Base-by-base conservation (phyloP, 2,888 invertebrate genomes). In the Drosophila tripunctata region DNA sequence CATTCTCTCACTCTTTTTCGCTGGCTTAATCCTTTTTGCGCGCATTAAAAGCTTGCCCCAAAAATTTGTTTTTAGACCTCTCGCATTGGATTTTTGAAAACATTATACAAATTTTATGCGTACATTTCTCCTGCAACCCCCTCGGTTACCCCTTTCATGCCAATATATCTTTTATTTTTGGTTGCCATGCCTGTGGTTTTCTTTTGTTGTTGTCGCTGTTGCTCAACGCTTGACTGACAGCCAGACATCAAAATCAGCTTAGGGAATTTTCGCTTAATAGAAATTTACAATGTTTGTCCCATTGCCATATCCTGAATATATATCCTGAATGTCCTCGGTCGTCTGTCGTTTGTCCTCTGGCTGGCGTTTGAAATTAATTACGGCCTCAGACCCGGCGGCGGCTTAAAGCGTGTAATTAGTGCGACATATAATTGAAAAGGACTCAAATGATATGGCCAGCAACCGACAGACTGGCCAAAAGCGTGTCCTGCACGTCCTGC, bases 231-330 rank as follows among this genome's bases (percentile, higher is more conserved):
- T 68, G 78, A 78, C 75, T 77, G 78, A 78, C 82, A 78, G 67
- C 64, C 78, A 82, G 82, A 79, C 79, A 82, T 79, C 82, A 82
- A 79, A 79, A 79, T 82, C 82, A 79, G 78, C 78, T 79, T 82
- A 79, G 78, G 82, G 82, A 78, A 78, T 82, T 79, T 72, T 66
- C 78, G 78, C 69, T 78, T 75, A 75, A 82, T 79, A 82, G 75
- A 79, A 79, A 79, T 79, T 79, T 78, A 75, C 76, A 82, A 82
- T 78, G 75, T 75, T 75, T 48, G 54, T 41, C 38, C 51, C 50
- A n/a, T n/a, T n/a, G n/a, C 40, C 31, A 54, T 57, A 47, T 62
- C 67, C 64, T 70, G 2, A 8, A 10, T 27, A 6, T 27, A 10
- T 27, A 6, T 27, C 27, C 27, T 10, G 8, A 6, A 22, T 24